Evolutionary conservation across 2,797 vertebrate genomes (phyloP).

Genomic region (Myotis daubentonii): DNA sequence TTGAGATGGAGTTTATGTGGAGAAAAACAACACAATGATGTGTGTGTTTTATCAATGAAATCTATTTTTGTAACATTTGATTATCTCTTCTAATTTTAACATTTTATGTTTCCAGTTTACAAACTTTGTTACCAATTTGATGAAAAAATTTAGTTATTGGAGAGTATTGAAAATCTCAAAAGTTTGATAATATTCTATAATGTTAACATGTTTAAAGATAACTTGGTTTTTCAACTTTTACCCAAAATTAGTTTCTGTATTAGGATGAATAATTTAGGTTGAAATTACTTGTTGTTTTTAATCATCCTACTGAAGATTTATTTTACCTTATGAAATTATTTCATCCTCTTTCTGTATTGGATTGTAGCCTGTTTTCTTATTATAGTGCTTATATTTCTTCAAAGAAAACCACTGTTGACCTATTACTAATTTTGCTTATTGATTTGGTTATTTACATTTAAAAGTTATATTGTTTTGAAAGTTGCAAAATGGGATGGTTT

Average conservation of each 20-base stretch:
- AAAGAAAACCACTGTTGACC: slow-evolving; percentile 7
- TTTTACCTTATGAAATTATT: not conserved
- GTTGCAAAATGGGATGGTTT: slow-evolving; percentile 9
- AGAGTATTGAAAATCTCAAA: slow-evolving; percentile 14
- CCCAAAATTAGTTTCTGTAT: not conserved
- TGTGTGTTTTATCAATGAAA: not conserved
- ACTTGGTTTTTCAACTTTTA: slow-evolving; percentile 44
- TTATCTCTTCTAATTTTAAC: not conserved
- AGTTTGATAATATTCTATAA: slow-evolving; percentile 17
- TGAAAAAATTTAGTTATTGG: slow-evolving; percentile 48
- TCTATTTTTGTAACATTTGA: not conserved
- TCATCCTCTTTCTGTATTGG: slow-evolving; percentile 21
- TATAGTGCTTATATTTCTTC: not conserved
- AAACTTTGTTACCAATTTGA: slow-evolving; percentile 23
- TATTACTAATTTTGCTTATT: slow-evolving; percentile 8
- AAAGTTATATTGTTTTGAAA: slow-evolving; percentile 35
- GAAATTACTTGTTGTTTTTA: slow-evolving; percentile 19
- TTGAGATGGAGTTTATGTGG: not conserved
- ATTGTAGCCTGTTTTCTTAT: slow-evolving; percentile 9
- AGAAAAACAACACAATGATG: not conserved
- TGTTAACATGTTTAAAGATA: slow-evolving; percentile 40
- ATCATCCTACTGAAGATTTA: not conserved
- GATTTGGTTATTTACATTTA: slow-evolving; percentile 48
- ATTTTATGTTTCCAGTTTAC: slow-evolving; percentile 37
- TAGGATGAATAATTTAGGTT: slow-evolving; percentile 1